Evolutionary conservation across 2,113 vertebrate species (phyloP), one percentile per base, ranked within the genome.

Genomic region (Vidua chalybeata): DNA sequence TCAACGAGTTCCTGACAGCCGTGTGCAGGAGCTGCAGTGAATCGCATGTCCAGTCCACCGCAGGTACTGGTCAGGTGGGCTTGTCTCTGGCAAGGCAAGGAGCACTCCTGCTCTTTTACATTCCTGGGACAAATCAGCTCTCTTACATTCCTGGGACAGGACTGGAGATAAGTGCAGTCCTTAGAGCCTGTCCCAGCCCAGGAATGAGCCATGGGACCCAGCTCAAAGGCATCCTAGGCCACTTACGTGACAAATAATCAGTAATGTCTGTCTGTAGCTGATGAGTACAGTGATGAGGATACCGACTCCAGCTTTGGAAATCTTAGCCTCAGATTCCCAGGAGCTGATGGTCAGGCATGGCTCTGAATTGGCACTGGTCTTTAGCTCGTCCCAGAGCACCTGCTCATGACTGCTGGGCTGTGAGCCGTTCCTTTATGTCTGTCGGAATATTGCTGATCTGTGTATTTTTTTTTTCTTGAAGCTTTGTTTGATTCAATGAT

Each of bases 1-100:
- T 99, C 93, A 98, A 98, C 81, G 98, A 98, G 95, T 99, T 99
- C 97, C 98, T 99, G 91, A 98, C 98, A 0, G 87, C 96, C 6
- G 97, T 99, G 88, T 99, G 99, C 94, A 98, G 98, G 93, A 99
- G 98, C 3, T 99, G 98, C 16, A 98, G 97, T 3, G 98, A 99
- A 27, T 96, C 98, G 0, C 99, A 99, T 22, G 97, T 97, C 51
- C 98, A 98, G 95, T 98, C 98, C 30, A 98, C 97, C 4, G 96
- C 98, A 99, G 99, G 99, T 99, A 96, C 87, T 56, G 64, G 1
- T 15, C 80, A 51, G 76, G 7, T 49, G 91, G 59, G 71, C 61
- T 89, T 69, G 59, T 52, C 68, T 58, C 64, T 81, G 80, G 35
- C 2, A 2, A 30, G 73, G 45, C 77, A 33, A 41, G 73, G 56